Base-by-base conservation (phyloP, 2,888 invertebrate species). In the Nephrotoma flavescens region DNA sequence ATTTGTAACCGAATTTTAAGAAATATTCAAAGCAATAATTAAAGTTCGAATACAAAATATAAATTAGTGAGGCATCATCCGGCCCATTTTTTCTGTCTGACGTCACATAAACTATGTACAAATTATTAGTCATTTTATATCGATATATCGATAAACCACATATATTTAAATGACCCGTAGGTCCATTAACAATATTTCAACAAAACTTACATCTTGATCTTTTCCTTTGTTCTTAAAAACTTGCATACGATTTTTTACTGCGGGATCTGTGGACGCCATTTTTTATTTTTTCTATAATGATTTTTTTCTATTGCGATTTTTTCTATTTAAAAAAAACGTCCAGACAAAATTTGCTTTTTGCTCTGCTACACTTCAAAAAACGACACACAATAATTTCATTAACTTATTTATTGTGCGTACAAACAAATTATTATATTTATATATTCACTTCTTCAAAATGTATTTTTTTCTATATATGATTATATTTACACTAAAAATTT, bases 141-240 rank as follows among this genome's bases (percentile, higher is more conserved):
- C 1, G 71, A 71, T 31, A 31, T 71, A 31, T 2, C 31, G 11
- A 31, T n/a, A 31, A 71, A 31, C 71, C 31, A 71, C 9, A 71
- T 71, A 71, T 52, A 31, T 0, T 71, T 71, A 7, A 31, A 71
- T 31, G 9, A 31, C 11, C 9, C 19, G 9, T 57, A 1, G 9
- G 7, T 31, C 9, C 19, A 71, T 31, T 71, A 71, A 31, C 4
- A 31, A 31, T 71, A 71, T 31, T 71, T 71, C 11, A 71, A 71
- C 31, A 71, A 31, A 71, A 95, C 97, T 96, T 94, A 98, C 98
- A 94, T 99, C 99, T 93, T 97, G 97, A 94, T 99, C 99, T 94
- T 99, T 99, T 91, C 99, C 99, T 94, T 97, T 97, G 94, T 99
- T 99, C 95, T 99, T 99, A 93, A 98, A 98, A 92, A 95, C 96